Conservation (phyloP, 2,888 invertebrate species). For the Nowickia ferox region DNA sequence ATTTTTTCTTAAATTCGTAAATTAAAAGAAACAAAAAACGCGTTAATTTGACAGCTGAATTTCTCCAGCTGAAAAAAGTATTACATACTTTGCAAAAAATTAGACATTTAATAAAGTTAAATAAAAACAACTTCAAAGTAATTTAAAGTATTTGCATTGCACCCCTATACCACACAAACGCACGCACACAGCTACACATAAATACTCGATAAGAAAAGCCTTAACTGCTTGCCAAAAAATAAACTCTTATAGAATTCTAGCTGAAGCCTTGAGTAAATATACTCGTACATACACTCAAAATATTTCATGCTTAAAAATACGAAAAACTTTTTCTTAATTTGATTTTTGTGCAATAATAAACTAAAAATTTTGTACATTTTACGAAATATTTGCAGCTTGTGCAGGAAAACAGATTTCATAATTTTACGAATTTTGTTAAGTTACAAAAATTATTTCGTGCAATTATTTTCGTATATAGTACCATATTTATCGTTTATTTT, state of each 20-base stretch:
- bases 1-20: neutral
- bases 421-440: no score
- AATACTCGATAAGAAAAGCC: neutral
- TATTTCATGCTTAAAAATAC: no score
- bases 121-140: slow-evolving; percentile 42
- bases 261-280: slow-evolving; percentile 25
- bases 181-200: neutral
- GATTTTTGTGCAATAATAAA: no score
- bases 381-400: no score
- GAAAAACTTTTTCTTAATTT: no score
- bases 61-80: slow-evolving; percentile 34
- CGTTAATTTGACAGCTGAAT: slow-evolving; percentile 55
- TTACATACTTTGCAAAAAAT: slow-evolving; percentile 16
- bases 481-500: no score
- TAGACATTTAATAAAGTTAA: slow-evolving; percentile 17
- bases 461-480: no score
- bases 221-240: neutral
- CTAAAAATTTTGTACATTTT: no score
- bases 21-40: neutral
- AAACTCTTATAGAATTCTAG: neutral
- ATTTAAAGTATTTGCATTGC: slow-evolving; percentile 39
- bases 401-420: no score
- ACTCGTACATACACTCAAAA: no score
- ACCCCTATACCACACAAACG: slow-evolving; percentile 33
- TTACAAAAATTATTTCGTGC: no score